These are phyloP conservation scores for Nebria salina DNA, from an alignment of 2,888 invertebrate genomes.

Conservation along the genomic window DNA sequence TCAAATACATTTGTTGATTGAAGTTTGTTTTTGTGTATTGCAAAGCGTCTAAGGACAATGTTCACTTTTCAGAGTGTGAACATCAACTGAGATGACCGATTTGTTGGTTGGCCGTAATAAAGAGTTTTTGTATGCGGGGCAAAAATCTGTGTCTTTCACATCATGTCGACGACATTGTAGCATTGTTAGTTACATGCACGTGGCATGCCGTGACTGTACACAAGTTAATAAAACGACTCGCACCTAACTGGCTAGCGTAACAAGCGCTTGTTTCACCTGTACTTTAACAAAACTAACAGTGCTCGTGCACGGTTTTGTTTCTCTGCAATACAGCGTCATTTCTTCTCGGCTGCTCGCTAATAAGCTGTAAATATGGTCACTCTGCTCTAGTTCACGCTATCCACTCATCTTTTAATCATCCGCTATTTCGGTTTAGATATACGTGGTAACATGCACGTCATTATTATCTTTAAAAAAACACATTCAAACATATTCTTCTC, in stretches of 20 bases:
- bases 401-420: not conserved
- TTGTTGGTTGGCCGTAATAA: constrained; percentile 11
- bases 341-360: constrained; percentile 31
- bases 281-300: not conserved
- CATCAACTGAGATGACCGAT: not conserved
- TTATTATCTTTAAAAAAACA: constrained; percentile 22
- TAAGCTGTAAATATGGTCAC: constrained; percentile 25
- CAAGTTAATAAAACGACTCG: not conserved
- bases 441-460: constrained; percentile 19
- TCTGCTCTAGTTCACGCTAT: not conserved
- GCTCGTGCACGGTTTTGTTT: not conserved
- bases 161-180: constrained; percentile 14
- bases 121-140: constrained; percentile 26
- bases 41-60: not conserved
- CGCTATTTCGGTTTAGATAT: not conserved
- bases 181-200: constrained; percentile 17
- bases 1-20: not conserved
- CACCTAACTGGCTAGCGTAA: constrained; percentile 1
- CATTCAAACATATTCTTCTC: not conserved
- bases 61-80: constrained; percentile 9
- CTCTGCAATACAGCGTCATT: not conserved
- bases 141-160: constrained; percentile 31
- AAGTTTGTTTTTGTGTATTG: not conserved
- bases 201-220: not conserved
- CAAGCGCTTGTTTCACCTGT: constrained; percentile 20